Evolutionary conservation across 1,140 invertebrate species (phyloP), one percentile per base, ranked within the genome.

Genomic region (Heliconius hermathena): DNA sequence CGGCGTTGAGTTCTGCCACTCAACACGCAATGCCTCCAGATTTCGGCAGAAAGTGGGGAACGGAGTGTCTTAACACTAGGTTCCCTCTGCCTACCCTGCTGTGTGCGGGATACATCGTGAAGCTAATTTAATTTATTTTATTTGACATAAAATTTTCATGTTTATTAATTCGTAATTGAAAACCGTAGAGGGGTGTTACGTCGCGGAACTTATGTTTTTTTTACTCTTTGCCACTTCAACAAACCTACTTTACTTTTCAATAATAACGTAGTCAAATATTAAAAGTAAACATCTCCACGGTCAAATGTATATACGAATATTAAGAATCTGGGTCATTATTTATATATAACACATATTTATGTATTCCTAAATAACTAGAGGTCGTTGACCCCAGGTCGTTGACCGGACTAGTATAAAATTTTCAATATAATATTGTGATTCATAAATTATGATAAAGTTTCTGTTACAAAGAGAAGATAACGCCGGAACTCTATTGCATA

Each of bases 371-470:
- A 81, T 74, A 81, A 77, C 57, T 29, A 75, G 74, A 74, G 78
- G 77, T 76, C 79, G 60, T 74, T 75, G 78, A 84, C 83, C 33
- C 52, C 18, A 18, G 83, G 76, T 54, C 83, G 49, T 82, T 71
- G 81, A 82, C 83, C 81, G 83, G 76, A 52, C 75, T 38, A 41
- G 26, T 74, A 71, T 78, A 66, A 78, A 49, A 80, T 77, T 71
- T 11, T 46, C 13, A 71, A 70, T 52, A 77, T 81, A 80, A 78
- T 76, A 78, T 9, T 26, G 52, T 73, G 71, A 73, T 41, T 73
- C 54, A 66, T 78, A 72, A 54, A 77, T 38, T 66, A 33, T 73
- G 77, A 78, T 78, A 78, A 78, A 33, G 49, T 29, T 71, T 77
- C 41, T 36, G 38, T 75, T 60, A 75, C 57, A 26, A 70, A 1